Evolutionary conservation across 2,113 vertebrate genomes (phyloP).

Genomic region (Fulmarus glacialis): DNA sequence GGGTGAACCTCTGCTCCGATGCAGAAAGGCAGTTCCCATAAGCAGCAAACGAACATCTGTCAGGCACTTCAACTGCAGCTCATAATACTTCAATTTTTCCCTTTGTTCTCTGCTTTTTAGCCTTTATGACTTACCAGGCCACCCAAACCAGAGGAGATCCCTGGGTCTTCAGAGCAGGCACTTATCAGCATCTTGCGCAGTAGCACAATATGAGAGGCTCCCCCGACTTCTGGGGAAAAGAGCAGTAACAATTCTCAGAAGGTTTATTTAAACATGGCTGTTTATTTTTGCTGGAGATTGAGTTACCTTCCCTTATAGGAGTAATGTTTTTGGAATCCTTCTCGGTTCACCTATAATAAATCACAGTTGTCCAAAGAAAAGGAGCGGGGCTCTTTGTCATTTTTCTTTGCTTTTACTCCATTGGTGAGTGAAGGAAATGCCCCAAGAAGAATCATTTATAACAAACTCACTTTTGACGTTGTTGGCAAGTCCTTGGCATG

Average conservation of each 20-base stretch:
- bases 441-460: neutral
- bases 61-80: neutral
- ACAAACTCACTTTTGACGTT: neutral
- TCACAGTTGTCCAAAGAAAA: constrained; percentile 30
- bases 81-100: neutral
- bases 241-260: neutral
- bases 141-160: neutral
- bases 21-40: neutral
- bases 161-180: neutral
- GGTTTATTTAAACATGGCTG: constrained; percentile 19
- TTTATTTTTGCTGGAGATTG: constrained; percentile 54
- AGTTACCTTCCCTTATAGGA: constrained; percentile 46
- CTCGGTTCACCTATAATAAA: neutral
- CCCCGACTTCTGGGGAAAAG: neutral
- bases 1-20: neutral
- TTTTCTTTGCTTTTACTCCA: neutral
- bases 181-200: neutral
- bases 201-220: neutral
- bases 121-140: neutral
- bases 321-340: constrained; percentile 8
- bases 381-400: neutral
- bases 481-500: neutral
- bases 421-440: neutral
- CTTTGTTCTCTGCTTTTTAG: constrained; percentile 23
- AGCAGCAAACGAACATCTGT: neutral